Percentiles rank a stretch among this genome's conserved stretches.
These are phyloP conservation scores for Cottus gobio DNA, from an alignment of 2,113 vertebrate species.

Conservation along the genomic window DNA sequence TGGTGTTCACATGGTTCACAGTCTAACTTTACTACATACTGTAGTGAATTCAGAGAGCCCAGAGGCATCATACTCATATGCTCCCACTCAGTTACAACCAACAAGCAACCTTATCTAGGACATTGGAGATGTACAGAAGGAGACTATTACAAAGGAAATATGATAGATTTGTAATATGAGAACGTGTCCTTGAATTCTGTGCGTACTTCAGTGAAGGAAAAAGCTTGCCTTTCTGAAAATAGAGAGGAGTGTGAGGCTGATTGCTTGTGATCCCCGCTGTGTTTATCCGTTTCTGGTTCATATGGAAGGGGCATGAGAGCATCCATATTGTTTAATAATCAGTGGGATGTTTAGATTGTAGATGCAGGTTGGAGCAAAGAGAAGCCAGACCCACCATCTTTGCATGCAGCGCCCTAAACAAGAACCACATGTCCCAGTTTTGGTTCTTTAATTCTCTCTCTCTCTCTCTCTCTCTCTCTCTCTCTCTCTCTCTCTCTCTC, in stretches of 20 bases:
- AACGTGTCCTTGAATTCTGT: slow-evolving; percentile 11
- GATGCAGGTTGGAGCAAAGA: slow-evolving; percentile 65
- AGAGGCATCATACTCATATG: slow-evolving; percentile 56
- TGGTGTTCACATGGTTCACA: slow-evolving; percentile 46
- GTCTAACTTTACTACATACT: slow-evolving; percentile 55
- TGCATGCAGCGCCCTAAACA: slow-evolving; percentile 70
- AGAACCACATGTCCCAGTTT: slow-evolving; percentile 77
- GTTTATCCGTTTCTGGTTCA: slow-evolving; percentile 33
- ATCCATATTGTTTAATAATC: slow-evolving; percentile 71
- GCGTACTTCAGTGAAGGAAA: slow-evolving; percentile 9
- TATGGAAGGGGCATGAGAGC: slow-evolving; percentile 27
- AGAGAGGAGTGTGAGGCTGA: slow-evolving; percentile 23
- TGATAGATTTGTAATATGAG: slow-evolving; percentile 25
- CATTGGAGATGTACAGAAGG: slow-evolving; percentile 14
- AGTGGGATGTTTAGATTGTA: slow-evolving; percentile 72
- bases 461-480: slow-evolving; percentile 41
- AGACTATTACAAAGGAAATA: slow-evolving; percentile 32
- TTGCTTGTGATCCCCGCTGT: slow-evolving; percentile 43
- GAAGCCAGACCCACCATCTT: slow-evolving; percentile 64
- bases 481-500: slow-evolving; percentile 52
- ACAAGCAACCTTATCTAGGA: slow-evolving; percentile 40
- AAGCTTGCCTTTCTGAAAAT: background rate
- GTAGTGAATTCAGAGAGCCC: slow-evolving; percentile 49
- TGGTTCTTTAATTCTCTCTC: slow-evolving; percentile 53
- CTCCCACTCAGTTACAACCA: slow-evolving; percentile 51